Conservation (phyloP, 2,113 vertebrate species). For the Hippolais icterina region DNA sequence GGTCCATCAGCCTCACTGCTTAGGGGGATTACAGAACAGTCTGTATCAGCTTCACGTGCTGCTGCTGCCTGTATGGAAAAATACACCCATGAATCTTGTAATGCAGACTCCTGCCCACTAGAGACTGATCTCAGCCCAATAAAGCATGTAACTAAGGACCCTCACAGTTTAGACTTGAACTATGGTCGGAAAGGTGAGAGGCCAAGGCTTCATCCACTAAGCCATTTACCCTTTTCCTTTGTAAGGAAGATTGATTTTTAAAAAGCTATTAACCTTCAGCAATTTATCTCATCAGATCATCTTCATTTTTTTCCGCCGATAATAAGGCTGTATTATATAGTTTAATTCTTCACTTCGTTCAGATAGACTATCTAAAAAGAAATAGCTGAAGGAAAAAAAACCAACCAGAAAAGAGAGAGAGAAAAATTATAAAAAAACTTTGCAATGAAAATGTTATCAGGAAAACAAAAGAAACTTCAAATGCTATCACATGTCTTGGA, state of each 20-base stretch:
- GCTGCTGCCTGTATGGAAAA: background rate
- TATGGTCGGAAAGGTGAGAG: constrained; percentile 77
- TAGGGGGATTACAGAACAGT: background rate
- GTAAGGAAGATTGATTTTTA: constrained; percentile 80
- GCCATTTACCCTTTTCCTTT: constrained; percentile 80
- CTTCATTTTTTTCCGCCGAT: constrained; percentile 77
- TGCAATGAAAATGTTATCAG: constrained; percentile 41
- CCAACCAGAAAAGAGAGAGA: background rate
- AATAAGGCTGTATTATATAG: constrained; percentile 71
- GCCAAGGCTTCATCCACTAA: constrained; percentile 77
- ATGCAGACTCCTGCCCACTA: constrained; percentile 78
- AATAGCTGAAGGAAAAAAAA: background rate
- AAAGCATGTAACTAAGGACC: constrained; percentile 52
- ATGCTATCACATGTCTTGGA: background rate
- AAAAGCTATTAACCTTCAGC: constrained; percentile 82
- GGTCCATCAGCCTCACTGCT: background rate
- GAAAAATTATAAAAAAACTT: constrained; percentile 46
- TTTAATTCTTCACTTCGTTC: constrained; percentile 74
- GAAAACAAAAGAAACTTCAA: constrained; percentile 49
- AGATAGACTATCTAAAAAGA: constrained; percentile 41
- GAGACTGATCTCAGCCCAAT: constrained; percentile 77
- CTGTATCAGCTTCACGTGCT: background rate
- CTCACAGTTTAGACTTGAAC: constrained; percentile 75
- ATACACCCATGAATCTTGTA: constrained; percentile 61
- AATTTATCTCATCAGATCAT: constrained; percentile 81